Conservation (phyloP, 1,140 invertebrate genomes). For the Andricus grossulariae region DNA sequence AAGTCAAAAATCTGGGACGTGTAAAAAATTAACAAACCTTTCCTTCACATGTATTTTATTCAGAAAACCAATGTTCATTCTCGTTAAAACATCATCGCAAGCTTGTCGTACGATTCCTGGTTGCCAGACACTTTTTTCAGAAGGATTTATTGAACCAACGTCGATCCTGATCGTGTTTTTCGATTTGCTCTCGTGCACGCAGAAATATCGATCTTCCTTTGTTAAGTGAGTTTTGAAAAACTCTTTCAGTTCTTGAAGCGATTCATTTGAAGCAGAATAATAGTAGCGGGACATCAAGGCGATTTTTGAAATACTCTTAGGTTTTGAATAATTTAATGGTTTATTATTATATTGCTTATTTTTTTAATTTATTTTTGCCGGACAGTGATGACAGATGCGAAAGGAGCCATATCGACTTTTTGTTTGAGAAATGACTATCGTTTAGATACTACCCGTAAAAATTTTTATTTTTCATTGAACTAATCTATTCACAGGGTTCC, state of each 20-base stretch:
- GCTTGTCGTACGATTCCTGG: slow-evolving; percentile 46
- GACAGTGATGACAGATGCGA: no score
- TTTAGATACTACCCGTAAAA: no score
- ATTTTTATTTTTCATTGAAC: no score
- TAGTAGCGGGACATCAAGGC: background rate
- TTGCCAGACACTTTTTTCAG: slow-evolving; percentile 41
- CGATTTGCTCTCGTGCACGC: slow-evolving; percentile 10
- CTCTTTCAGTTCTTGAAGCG: slow-evolving; percentile 29
- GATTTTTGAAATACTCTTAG: background rate
- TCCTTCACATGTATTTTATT: background rate
- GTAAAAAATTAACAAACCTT: slow-evolving; percentile 19
- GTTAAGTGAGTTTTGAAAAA: slow-evolving; percentile 42
- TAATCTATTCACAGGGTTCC: no score
- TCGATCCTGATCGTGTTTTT: slow-evolving; percentile 40
- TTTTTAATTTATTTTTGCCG: no score
- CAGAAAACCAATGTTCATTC: slow-evolving; percentile 48
- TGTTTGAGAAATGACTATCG: no score
- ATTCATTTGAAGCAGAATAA: background rate
- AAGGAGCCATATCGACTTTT: no score
- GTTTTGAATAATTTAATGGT: background rate
- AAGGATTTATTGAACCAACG: slow-evolving; percentile 31
- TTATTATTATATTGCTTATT: no score
- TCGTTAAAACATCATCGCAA: slow-evolving; percentile 50
- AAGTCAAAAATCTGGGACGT: no score
- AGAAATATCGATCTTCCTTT: slow-evolving; percentile 53